Percentiles rank a stretch among this genome's conserved stretches.
Evolutionary conservation across 2,797 vertebrate genomes (phyloP).

Genomic region (Gadopsis marmoratus): DNA sequence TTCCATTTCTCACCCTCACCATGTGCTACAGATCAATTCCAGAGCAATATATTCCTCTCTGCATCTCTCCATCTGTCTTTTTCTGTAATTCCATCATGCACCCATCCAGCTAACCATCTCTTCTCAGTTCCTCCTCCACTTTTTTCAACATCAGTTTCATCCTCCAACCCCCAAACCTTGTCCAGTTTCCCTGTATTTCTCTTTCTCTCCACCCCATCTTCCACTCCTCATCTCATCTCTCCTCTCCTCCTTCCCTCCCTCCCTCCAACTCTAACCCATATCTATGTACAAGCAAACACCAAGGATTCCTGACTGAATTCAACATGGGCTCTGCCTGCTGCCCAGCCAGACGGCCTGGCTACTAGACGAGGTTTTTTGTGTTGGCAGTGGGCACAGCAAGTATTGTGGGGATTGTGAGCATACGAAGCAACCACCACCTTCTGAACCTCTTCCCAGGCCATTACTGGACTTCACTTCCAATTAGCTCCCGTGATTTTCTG

Average conservation of each 20-base stretch:
- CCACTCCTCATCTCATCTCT: not conserved
- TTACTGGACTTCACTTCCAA: conserved; percentile 68
- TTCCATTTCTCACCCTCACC: conserved; percentile 16
- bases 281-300: conserved; percentile 5
- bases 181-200: conserved; percentile 1
- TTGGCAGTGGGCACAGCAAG: conserved; percentile 5
- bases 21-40: conserved; percentile 37
- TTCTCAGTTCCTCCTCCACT: conserved; percentile 1
- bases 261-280: not conserved
- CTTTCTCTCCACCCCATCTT: not conserved
- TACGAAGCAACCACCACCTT: conserved; percentile 26
- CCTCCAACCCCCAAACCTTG: not conserved
- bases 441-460: conserved; percentile 65
- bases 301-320: conserved; percentile 31
- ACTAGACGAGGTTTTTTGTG: conserved; percentile 38
- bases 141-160: conserved; percentile 16
- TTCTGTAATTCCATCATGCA: conserved; percentile 24
- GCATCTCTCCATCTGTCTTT: conserved; percentile 34
- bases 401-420: conserved; percentile 28
- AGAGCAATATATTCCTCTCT: conserved; percentile 26
- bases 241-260: not conserved
- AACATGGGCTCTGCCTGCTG: conserved; percentile 33
- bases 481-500: conserved; percentile 57
- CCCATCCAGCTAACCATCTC: conserved; percentile 24
- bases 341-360: conserved; percentile 35